Evolutionary conservation across 2,797 vertebrate species (phyloP), one percentile per base, ranked within the genome.

Genomic region (Lagodon rhomboides): DNA sequence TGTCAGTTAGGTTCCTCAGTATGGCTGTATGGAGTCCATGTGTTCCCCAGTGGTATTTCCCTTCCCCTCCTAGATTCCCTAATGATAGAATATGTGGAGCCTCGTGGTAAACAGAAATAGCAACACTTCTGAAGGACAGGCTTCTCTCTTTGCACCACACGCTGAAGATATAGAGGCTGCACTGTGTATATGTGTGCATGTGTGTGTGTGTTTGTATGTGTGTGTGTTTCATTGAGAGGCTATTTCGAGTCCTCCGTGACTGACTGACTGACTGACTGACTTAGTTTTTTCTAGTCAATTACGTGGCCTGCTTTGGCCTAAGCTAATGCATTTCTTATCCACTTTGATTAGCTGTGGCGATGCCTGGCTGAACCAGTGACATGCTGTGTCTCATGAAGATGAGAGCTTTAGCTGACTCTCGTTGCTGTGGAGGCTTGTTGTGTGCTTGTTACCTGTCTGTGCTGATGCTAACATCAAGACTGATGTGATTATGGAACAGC

Each of bases 21-120:
- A 71, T 49, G 49, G 60, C 77, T 76, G 49, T 60, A 56, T 68
- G 65, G 65, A 77, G 73, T 82, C 81, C 75, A 74, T 74, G 69
- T 84, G 81, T 66, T 83, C 63, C 72, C 66, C 63, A 34, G 47
- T 78, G 84, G 79, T 79, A 84, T 93, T 91, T 88, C 79, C 79
- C 89, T 89, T 82, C 69, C 82, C 82, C 80, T 85, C 88, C 86
- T 64, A 77, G 86, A 86, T 87, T 83, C 73, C 79, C 83, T 91
- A 89, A 91, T 87, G 87, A 84, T 77, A 87, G 85, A 85, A 87
- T 93, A 91, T 93, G 93, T 85, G 67, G 84, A 79, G 79, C 65
- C 77, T 81, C 85, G 90, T 82, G 88, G 90, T 91, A 78, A 89
- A 90, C 89, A 92, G 87, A 93, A 95, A 94, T 93, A 94, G 92